phyloP scores from a whole-genome alignment of 2,888 invertebrate species.

The Drosophila lutescens region DNA sequence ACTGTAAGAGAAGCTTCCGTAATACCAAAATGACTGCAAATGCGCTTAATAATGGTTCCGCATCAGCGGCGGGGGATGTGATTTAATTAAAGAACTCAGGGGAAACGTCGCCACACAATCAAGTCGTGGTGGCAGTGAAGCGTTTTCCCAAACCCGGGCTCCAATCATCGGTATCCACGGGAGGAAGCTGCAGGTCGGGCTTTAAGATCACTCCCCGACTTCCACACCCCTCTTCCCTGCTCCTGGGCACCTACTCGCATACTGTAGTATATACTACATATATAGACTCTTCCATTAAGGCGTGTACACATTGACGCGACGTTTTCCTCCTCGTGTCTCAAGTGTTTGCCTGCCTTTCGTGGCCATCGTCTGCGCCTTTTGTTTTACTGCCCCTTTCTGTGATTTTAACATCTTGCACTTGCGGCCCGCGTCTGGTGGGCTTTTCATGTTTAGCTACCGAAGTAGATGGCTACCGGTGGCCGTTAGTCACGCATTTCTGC shows the following conservation, averaged over 20 bases:
- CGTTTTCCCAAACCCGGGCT: slow-evolving; percentile 64
- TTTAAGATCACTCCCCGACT: slow-evolving; percentile 32
- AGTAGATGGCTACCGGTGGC: slow-evolving; percentile 79
- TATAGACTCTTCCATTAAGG: slow-evolving; percentile 83
- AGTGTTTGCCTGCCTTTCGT: slow-evolving; percentile 78
- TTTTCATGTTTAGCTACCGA: slow-evolving; percentile 77
- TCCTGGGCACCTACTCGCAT: slow-evolving; percentile 34
- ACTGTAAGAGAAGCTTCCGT: slow-evolving; percentile 4
- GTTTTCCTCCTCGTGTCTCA: slow-evolving; percentile 53
- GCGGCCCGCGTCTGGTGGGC: slow-evolving; percentile 40
- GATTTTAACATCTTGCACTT: slow-evolving; percentile 68
- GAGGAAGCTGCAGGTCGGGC: slow-evolving; percentile 37
- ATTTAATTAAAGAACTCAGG: slow-evolving; percentile 66
- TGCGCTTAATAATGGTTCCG: slow-evolving; percentile 48
- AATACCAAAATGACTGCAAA: slow-evolving; percentile 2
- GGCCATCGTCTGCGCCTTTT: slow-evolving; percentile 56
- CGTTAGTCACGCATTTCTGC: slow-evolving; percentile 82
- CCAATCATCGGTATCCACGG: slow-evolving; percentile 61
- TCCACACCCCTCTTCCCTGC: slow-evolving; percentile 2
- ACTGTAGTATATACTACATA: neutral
- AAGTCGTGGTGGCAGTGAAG: slow-evolving; percentile 57
- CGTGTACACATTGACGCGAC: slow-evolving; percentile 82
- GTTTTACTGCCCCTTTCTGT: slow-evolving; percentile 72
- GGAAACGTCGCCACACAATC: slow-evolving; percentile 67
- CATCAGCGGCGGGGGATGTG: slow-evolving; percentile 48